Conservation (phyloP, 2,797 vertebrate genomes). For the Buceros bicornis region DNA sequence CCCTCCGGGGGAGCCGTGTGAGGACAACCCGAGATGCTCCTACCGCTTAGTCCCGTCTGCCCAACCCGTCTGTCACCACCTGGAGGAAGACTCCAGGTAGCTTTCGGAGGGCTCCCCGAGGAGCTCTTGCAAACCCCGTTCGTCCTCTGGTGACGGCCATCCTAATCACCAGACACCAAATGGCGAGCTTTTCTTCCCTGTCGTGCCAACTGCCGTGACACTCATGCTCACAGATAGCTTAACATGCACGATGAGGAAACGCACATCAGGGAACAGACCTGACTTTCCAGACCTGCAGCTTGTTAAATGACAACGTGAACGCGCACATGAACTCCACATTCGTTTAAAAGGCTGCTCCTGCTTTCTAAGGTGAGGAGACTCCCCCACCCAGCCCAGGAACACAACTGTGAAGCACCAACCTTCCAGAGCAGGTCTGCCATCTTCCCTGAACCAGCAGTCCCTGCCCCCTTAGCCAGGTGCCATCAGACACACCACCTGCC, state of each 20-base stretch:
- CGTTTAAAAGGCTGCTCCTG: not conserved
- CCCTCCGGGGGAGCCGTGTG: too few species aligned
- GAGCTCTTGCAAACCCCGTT: rapidly evolving
- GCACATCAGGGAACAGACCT: not conserved
- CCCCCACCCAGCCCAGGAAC: not conserved
- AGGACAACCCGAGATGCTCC: not conserved
- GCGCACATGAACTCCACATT: not conserved
- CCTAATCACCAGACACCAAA: rapidly evolving
- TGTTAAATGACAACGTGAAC: not conserved
- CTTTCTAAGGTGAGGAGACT: not conserved
- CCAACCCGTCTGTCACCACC: rapidly evolving
- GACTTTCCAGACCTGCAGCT: not conserved
- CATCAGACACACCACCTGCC: not conserved
- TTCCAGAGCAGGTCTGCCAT: not conserved
- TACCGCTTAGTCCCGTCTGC: rapidly evolving
- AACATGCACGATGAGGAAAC: rapidly evolving
- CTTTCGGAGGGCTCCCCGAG: rapidly evolving
- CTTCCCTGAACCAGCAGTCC: not conserved
- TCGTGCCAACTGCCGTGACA: rapidly evolving
- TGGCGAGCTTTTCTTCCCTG: rapidly evolving
- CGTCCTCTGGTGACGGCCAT: rapidly evolving
- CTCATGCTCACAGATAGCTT: rapidly evolving
- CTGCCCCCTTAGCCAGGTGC: not conserved
- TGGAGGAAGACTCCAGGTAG: not conserved
- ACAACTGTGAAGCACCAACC: not conserved